A percentile compares a stretch with the other conserved stretches of the same genome.
These are phyloP conservation scores for Pangasius macronema DNA, from an alignment of 2,797 vertebrate genomes.

Conservation along the genomic window DNA sequence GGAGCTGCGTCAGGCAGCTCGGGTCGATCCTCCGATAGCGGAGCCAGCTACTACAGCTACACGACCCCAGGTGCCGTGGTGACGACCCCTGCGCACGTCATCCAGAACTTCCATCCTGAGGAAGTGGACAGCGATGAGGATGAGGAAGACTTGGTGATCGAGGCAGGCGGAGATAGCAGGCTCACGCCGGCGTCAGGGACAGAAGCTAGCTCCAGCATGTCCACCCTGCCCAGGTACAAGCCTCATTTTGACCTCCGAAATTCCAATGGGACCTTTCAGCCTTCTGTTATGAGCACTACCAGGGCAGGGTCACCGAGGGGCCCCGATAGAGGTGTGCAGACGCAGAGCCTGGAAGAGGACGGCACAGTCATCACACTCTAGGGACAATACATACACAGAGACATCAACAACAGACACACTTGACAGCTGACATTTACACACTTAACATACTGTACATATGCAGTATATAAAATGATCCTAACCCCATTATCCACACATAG, in stretches of 20 bases:
- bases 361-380: slow-evolving; percentile 95
- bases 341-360: slow-evolving; percentile 87
- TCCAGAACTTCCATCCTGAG: slow-evolving; percentile 81
- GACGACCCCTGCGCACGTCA: slow-evolving; percentile 71
- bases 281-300: slow-evolving; percentile 67
- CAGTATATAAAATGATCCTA: slow-evolving; percentile 49
- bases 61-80: slow-evolving; percentile 54
- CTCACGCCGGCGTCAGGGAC: slow-evolving; percentile 73
- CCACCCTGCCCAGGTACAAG: slow-evolving; percentile 81
- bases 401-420: slow-evolving; percentile 36
- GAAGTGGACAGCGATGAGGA: slow-evolving; percentile 89
- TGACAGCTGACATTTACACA: slow-evolving; percentile 32
- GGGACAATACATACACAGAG: slow-evolving; percentile 35
- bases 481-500: slow-evolving; percentile 27
- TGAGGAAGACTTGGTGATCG: slow-evolving; percentile 92
- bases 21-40: slow-evolving; percentile 90
- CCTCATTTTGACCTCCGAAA: slow-evolving; percentile 79
- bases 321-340: slow-evolving; percentile 71
- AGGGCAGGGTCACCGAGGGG: slow-evolving; percentile 71
- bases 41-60: slow-evolving; percentile 79
- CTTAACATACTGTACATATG: slow-evolving; percentile 38
- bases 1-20: slow-evolving; percentile 89
- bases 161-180: slow-evolving; percentile 75
- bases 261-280: slow-evolving; percentile 72
- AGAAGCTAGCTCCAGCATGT: slow-evolving; percentile 75